Percentiles rank a stretch among this genome's conserved stretches.
phyloP scores from a whole-genome alignment of 2,888 invertebrate species.

The Tetheella fluctuosa region DNA sequence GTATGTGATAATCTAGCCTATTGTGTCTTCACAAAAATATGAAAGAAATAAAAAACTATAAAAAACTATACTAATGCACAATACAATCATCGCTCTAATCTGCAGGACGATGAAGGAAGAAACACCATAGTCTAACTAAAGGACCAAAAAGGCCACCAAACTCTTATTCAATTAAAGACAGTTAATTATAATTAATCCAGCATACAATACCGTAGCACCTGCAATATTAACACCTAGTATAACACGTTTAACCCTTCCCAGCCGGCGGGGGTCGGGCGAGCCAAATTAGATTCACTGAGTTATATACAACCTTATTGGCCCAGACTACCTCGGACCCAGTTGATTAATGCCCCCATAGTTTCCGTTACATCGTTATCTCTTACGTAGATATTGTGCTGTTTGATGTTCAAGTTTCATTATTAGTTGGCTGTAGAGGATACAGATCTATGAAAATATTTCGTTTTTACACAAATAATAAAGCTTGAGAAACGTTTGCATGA shows the following conservation, averaged over 20 bases:
- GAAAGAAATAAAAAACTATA: too few relatives aligned
- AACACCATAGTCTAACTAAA: background rate
- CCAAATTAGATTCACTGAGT: constrained; percentile 70
- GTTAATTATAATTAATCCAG: constrained; percentile 22
- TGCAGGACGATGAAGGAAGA: too few relatives aligned
- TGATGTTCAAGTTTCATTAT: constrained; percentile 27
- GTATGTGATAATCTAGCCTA: too few relatives aligned
- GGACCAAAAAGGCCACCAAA: background rate
- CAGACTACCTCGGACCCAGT: constrained; percentile 55
- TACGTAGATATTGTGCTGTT: constrained; percentile 23
- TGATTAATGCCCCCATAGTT: constrained; percentile 65
- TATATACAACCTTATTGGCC: constrained; percentile 67
- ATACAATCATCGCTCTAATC: too few relatives aligned
- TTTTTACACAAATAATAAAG: too few relatives aligned
- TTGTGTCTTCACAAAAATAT: too few relatives aligned
- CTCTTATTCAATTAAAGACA: constrained; percentile 15
- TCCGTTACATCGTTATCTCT: constrained; percentile 42
- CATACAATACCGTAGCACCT: constrained; percentile 28
- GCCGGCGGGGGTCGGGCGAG: constrained; percentile 44
- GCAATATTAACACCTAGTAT: constrained; percentile 37
- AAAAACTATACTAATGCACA: too few relatives aligned
- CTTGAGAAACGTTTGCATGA: too few relatives aligned
- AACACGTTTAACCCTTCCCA: constrained; percentile 60
- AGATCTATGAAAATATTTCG: background rate
- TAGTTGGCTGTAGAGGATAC: constrained; percentile 3